These are phyloP conservation scores for Pemphigus obesinymphae DNA, from an alignment of 1,140 invertebrate species.

Conservation along the genomic window DNA sequence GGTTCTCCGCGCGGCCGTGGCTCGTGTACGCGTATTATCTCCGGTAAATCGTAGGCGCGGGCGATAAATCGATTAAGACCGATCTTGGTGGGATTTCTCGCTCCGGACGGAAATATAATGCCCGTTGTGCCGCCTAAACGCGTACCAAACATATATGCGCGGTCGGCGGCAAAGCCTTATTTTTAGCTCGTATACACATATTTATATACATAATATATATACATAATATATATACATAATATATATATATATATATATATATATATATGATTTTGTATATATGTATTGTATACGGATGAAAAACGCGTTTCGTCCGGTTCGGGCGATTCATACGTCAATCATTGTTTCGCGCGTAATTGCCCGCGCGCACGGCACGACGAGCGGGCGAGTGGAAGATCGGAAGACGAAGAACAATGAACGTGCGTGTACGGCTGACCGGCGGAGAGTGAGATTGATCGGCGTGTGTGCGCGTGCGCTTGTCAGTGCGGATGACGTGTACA, in stretches of 20 bases:
- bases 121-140: background rate
- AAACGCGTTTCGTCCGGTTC: conserved; percentile 29
- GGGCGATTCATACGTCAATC: conserved; percentile 38
- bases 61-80: conserved; percentile 27
- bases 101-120: background rate
- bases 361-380: background rate
- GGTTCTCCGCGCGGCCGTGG: background rate
- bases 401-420: background rate
- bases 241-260: background rate
- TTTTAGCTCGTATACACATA: too few species aligned
- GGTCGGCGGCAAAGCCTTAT: background rate
- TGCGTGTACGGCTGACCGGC: background rate
- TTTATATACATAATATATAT: background rate
- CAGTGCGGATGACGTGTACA: background rate
- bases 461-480: background rate
- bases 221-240: background rate
- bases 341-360: conserved; percentile 37
- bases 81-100: background rate
- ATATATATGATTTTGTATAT: background rate
- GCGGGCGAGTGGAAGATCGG: conserved; percentile 27
- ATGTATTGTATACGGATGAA: background rate
- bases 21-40: background rate
- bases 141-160: background rate
- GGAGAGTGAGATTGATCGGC: conserved; percentile 33
- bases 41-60: too few species aligned